phyloP scores from a whole-genome alignment of 2,113 vertebrate species.

The Motacilla tschutschensis region DNA sequence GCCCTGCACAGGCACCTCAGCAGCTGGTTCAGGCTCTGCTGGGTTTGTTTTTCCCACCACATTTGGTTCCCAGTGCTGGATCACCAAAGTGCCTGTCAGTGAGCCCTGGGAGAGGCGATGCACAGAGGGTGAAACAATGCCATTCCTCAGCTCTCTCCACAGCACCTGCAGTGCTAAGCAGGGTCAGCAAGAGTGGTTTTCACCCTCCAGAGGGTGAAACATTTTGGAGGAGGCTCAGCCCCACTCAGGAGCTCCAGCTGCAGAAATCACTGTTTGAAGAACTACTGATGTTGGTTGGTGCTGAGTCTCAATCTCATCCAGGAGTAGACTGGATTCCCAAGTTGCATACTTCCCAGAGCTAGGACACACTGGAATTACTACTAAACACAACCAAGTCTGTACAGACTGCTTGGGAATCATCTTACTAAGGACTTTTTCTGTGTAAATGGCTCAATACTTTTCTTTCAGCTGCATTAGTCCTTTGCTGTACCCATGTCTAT shows the following conservation, averaged over 20 bases:
- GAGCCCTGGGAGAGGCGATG: neutral
- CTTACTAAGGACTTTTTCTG: neutral
- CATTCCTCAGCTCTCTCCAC: neutral
- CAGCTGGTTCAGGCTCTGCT: neutral
- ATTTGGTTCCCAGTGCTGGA: neutral
- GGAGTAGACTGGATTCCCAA: neutral
- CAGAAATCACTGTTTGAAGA: neutral
- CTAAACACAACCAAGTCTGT: neutral
- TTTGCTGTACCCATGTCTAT: neutral
- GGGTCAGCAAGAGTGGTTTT: neutral
- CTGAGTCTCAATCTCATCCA: neutral
- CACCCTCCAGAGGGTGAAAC: neutral
- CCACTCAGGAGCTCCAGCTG: neutral
- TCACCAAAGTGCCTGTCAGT: neutral
- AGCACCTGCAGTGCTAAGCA: neutral
- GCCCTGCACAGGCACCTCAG: neutral
- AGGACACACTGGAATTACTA: neutral
- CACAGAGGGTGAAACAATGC: neutral
- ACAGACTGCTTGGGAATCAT: neutral
- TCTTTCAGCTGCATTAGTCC: neutral
- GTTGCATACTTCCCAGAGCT: neutral
- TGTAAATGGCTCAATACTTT: neutral
- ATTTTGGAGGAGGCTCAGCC: neutral
- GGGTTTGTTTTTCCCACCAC: neutral
- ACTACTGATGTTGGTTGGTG: neutral